Percentiles rank a stretch among this genome's conserved stretches.
Conservation (phyloP, 2,113 vertebrate genomes). For the Microcebus ravelobensis region DNA sequence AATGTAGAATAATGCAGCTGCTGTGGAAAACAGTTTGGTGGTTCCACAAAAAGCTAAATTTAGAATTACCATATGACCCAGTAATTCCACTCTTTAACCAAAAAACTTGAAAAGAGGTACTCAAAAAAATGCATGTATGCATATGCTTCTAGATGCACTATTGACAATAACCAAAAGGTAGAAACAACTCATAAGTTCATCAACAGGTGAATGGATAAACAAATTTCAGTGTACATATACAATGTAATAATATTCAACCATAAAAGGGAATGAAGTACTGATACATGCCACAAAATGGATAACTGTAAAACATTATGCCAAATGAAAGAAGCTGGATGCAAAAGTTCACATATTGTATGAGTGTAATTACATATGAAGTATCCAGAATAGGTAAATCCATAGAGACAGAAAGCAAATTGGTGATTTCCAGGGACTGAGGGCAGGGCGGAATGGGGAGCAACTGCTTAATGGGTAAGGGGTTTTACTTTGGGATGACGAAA, state of each 20-base stretch:
- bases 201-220: background rate
- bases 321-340: background rate
- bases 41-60: background rate
- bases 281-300: background rate
- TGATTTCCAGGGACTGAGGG: background rate
- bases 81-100: background rate
- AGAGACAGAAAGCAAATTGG: background rate
- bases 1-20: background rate
- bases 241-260: background rate
- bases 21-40: background rate
- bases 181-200: background rate
- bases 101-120: background rate
- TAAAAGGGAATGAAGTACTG: background rate
- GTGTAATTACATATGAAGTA: background rate
- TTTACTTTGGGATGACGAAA: background rate
- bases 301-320: background rate
- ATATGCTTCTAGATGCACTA: background rate
- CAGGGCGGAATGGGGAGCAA: background rate
- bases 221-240: background rate
- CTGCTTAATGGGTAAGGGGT: background rate
- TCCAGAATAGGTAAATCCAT: background rate
- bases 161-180: background rate
- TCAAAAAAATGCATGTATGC: background rate
- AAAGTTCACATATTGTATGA: background rate
- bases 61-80: background rate